Base-by-base conservation (phyloP, 2,888 invertebrate genomes). In the Brenthis daphne region DNA sequence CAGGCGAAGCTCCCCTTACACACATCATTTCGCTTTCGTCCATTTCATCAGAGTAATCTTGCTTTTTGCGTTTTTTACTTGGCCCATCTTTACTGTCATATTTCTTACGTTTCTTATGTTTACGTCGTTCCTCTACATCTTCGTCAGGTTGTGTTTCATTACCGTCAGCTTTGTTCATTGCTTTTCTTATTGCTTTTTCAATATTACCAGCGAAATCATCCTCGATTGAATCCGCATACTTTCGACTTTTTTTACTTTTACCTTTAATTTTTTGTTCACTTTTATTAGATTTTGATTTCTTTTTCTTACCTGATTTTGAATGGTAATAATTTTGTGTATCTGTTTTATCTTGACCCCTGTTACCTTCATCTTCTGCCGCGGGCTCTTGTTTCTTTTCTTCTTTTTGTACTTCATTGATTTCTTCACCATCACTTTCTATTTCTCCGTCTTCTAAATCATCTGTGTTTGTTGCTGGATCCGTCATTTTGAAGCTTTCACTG, bases 391-490 rank as follows among this genome's bases (percentile, higher is more conserved):
- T 85, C 79, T 80, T 81, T 70, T 78, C 82, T 73, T 86, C 83
- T 72, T 76, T 78, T 69, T 79, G 76, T 77, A 74, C 67, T 75
- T 87, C 87, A 6, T 75, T 72, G 56, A 78, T 77, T 74, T 91
- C 90, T 77, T 94, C 94, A 48, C 92, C 93, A 74, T 94, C 94
- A 70, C 94, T 93, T 77, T 97, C 97, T 77, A 97, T 97, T 87
- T 97, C 97, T 60, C 97, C 97, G 83, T 97, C 97, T 89, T 98
- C 97, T 75, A 97, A 93, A 84, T 97, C 97, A 81, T 96, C 91
- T 24, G 86, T 74, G 63, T 82, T 85, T 14, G 81, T 73, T 68
- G 78, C 77, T 33, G 83, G 72, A 48, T 90, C 90, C 24, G 86
- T 75, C 92, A 90, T 91, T 71, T 76, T 85, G 72, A 85, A 80